Percentiles rank a stretch among this genome's conserved stretches.
Evolutionary conservation across 2,797 vertebrate genomes (phyloP).

Genomic region (Paramormyrops hopkinsi): DNA sequence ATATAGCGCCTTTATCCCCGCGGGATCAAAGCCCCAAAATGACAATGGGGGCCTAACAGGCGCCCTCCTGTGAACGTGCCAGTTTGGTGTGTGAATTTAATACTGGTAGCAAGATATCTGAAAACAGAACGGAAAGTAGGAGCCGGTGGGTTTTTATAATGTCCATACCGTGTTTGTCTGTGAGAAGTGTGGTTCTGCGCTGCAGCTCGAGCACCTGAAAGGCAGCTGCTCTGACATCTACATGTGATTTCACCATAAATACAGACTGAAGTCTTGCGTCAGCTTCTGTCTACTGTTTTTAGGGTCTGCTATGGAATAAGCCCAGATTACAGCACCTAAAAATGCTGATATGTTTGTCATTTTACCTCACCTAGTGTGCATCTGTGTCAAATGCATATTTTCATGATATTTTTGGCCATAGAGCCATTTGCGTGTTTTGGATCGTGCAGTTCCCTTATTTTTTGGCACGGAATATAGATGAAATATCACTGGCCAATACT

Average conservation of each 20-base stretch:
- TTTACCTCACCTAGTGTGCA: background rate
- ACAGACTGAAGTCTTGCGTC: background rate
- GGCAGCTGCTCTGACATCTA: background rate
- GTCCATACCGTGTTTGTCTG: background rate
- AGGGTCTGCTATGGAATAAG: background rate
- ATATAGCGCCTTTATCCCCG: background rate
- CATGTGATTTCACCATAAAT: background rate
- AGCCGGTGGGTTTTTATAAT: background rate
- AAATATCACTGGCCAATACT: background rate
- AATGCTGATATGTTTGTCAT: background rate
- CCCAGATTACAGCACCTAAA: background rate
- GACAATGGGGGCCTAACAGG: background rate
- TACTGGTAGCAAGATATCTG: background rate
- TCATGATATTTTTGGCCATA: background rate
- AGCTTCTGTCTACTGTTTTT: background rate
- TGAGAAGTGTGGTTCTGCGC: background rate
- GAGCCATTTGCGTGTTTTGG: background rate
- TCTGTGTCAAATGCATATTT: background rate
- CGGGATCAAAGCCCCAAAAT: background rate
- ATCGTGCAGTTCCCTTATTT: background rate
- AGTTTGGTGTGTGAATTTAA: background rate
- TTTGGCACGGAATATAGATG: background rate
- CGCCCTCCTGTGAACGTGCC: background rate
- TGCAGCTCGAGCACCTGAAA: background rate
- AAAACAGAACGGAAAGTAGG: background rate